phyloP scores from a whole-genome alignment of 2,113 vertebrate species.

The Sturnus vulgaris region DNA sequence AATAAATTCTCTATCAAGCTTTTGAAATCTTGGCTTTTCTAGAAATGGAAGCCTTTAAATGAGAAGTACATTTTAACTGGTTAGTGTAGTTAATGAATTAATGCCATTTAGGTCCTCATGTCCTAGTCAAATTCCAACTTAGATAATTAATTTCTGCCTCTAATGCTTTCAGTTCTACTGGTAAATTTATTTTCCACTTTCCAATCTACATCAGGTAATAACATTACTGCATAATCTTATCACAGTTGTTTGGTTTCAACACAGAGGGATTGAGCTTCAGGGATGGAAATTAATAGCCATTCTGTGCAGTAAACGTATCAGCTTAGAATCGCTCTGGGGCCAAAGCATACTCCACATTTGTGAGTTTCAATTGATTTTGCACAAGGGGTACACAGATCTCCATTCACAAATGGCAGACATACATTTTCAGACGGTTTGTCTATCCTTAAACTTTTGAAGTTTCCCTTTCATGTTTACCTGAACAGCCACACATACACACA shows the following conservation, averaged over 20 bases:
- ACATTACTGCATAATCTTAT: not conserved
- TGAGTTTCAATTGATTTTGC: not conserved
- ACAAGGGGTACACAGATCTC: not conserved
- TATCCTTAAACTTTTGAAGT: not conserved
- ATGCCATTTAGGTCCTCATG: not conserved
- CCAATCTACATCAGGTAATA: not conserved
- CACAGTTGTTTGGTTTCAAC: not conserved
- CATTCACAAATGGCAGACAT: not conserved
- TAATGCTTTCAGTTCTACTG: not conserved
- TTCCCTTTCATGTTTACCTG: not conserved
- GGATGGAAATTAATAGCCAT: not conserved
- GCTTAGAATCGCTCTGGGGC: not conserved
- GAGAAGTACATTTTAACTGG: not conserved
- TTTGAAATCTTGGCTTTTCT: not conserved
- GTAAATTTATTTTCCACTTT: not conserved
- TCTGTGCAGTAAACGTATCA: not conserved
- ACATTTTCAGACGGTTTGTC: not conserved
- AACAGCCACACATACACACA: not conserved
- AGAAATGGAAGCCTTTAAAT: not conserved
- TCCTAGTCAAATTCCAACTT: not conserved
- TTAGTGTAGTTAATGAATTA: not conserved
- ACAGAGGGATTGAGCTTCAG: not conserved
- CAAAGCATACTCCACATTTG: not conserved
- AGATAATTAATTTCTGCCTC: not conserved
- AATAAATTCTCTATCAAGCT: not conserved